Conservation (phyloP, 2,113 vertebrate species). For the Perca fluviatilis region DNA sequence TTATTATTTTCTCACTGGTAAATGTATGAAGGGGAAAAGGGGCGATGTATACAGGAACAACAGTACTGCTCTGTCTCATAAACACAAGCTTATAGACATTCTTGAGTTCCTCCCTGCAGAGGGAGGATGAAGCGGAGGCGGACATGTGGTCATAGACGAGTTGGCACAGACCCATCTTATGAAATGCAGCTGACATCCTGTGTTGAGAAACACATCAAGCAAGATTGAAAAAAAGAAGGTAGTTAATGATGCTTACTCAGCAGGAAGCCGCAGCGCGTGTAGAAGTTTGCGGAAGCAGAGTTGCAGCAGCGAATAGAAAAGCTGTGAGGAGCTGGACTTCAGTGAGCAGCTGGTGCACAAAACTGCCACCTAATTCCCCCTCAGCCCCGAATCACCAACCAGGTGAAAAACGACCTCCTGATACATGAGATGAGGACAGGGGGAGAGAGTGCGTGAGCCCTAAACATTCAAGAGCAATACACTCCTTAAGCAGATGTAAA, state of each 20-base stretch:
- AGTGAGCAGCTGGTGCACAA: neutral
- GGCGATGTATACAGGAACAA: neutral
- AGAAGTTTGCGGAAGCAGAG: constrained; percentile 41
- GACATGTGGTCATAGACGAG: constrained; percentile 31
- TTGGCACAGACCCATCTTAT: constrained; percentile 19
- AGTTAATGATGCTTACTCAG: constrained; percentile 65
- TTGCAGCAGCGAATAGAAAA: constrained; percentile 12
- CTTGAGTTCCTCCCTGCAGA: constrained; percentile 11
- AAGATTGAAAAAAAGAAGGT: neutral
- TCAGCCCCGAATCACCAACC: neutral
- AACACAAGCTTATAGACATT: constrained; percentile 45
- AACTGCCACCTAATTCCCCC: constrained; percentile 35
- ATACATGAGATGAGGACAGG: constrained; percentile 29
- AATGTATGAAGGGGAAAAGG: neutral
- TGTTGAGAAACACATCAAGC: constrained; percentile 41
- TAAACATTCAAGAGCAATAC: neutral
- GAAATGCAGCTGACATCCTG: constrained; percentile 57
- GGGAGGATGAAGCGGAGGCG: neutral
- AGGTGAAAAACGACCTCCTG: constrained; percentile 57
- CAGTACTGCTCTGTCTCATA: neutral
- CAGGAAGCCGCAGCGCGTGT: constrained; percentile 38
- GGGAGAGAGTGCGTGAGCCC: neutral
- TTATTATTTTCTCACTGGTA: neutral
- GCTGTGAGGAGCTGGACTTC: neutral
- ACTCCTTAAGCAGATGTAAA: constrained; percentile 2